phyloP scores from a whole-genome alignment of 2,113 vertebrate genomes.

The Cacatua alba region DNA sequence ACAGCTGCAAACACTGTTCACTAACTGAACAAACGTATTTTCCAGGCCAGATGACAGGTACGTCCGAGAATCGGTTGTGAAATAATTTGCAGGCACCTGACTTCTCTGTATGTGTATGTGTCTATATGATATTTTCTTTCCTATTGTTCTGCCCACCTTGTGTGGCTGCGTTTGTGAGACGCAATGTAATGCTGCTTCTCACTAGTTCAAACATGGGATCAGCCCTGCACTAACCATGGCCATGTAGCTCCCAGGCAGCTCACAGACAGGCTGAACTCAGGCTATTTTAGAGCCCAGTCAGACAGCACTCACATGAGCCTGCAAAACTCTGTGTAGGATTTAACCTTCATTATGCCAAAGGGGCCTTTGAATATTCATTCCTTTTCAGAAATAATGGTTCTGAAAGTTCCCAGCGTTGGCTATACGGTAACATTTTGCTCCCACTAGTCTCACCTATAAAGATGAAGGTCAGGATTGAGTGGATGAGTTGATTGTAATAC shows the following conservation, averaged over 20 bases:
- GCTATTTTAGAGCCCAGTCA: background rate
- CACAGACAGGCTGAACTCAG: background rate
- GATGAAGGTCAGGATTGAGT: background rate
- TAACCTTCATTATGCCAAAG: constrained; percentile 34
- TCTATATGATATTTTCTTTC: background rate
- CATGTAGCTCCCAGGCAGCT: background rate
- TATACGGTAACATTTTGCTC: background rate
- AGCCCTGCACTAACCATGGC: background rate
- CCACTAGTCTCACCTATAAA: constrained; percentile 10
- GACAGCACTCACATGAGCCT: background rate
- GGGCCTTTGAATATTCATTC: constrained; percentile 36
- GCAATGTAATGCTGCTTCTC: background rate
- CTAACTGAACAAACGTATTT: background rate
- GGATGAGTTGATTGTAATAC: constrained; percentile 6
- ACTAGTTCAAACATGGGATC: accelerated
- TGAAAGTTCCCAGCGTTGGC: background rate
- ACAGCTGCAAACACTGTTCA: background rate
- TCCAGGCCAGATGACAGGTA: background rate
- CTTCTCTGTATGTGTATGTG: background rate
- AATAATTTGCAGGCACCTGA: background rate
- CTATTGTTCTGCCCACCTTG: background rate
- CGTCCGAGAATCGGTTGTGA: background rate
- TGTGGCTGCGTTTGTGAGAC: background rate
- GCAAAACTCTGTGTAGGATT: background rate
- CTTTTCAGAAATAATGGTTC: constrained; percentile 27